phyloP scores from a whole-genome alignment of 2,797 vertebrate genomes.

The Sebastes miniatus region DNA sequence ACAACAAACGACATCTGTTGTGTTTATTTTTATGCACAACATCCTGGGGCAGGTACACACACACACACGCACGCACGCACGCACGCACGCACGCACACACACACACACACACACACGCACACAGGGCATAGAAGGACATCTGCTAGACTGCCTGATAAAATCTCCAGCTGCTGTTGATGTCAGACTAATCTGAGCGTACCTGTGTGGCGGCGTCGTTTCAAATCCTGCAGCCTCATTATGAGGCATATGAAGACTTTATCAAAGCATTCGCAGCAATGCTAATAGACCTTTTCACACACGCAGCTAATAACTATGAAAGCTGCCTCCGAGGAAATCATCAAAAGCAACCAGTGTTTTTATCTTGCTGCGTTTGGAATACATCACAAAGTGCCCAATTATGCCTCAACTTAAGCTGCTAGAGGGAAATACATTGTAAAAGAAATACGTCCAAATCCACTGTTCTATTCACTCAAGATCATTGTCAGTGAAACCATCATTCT shows the following conservation, averaged over 20 bases:
- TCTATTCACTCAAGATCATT: background rate
- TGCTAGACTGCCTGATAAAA: conserved; percentile 42
- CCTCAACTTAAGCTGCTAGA: background rate
- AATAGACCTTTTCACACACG: conserved; percentile 6
- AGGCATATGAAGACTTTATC: conserved; percentile 25
- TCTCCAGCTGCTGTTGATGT: conserved; percentile 50
- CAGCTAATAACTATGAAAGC: conserved; percentile 18
- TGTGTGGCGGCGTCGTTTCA: conserved; percentile 18
- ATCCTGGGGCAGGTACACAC: conserved; percentile 34
- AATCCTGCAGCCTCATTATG: conserved; percentile 38
- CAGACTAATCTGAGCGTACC: conserved; percentile 32
- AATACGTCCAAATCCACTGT: background rate
- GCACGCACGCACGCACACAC: background rate
- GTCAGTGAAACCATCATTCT: background rate
- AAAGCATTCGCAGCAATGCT: conserved; percentile 18
- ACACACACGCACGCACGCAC: background rate
- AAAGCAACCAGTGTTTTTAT: conserved; percentile 17
- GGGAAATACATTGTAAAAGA: background rate
- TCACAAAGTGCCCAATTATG: background rate
- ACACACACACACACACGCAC: conserved; percentile 1
- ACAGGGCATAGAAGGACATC: conserved; percentile 31
- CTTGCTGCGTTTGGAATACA: conserved; percentile 5
- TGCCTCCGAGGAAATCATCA: conserved; percentile 1
- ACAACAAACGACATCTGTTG: conserved; percentile 42
- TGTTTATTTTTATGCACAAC: conserved; percentile 32